These are phyloP conservation scores for Scaptomyza tumidula DNA, from an alignment of 2,888 invertebrate species.

Conservation along the genomic window DNA sequence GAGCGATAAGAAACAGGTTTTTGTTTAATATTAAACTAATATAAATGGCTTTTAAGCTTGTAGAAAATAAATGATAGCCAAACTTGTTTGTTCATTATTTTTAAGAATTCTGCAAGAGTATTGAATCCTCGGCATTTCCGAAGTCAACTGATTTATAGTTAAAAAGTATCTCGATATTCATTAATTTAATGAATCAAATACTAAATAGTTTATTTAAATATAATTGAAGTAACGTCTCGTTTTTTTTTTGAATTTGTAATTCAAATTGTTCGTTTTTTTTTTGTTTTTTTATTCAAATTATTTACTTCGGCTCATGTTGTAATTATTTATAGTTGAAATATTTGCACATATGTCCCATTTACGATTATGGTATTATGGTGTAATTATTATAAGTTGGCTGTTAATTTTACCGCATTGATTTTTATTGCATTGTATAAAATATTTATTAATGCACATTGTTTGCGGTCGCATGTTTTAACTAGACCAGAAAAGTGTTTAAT, in stretches of 20 bases:
- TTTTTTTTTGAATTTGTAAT: constrained; percentile 47
- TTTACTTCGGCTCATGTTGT: background rate
- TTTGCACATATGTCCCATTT: constrained; percentile 51
- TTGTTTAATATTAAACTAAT: background rate
- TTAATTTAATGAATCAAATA: constrained; percentile 56
- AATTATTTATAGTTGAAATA: constrained; percentile 6
- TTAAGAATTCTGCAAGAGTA: constrained; percentile 16
- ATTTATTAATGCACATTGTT: constrained; percentile 25
- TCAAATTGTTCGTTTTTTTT: constrained; percentile 19
- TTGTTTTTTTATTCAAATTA: constrained; percentile 2
- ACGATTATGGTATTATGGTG: constrained; percentile 11
- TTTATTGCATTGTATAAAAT: constrained; percentile 15
- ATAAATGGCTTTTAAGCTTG: background rate
- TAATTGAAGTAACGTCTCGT: constrained; percentile 45
- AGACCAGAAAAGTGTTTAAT: constrained; percentile 12
- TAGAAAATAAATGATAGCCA: background rate
- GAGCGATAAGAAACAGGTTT: background rate
- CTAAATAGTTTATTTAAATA: constrained; percentile 29
- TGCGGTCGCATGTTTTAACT: constrained; percentile 20
- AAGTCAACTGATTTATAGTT: background rate
- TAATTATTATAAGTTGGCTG: constrained; percentile 14
- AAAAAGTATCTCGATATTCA: constrained; percentile 27
- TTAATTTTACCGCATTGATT: constrained; percentile 15
- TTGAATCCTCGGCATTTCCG: constrained; percentile 14
- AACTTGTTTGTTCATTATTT: background rate